phyloP scores from a whole-genome alignment of 2,797 vertebrate genomes.

The Tachyglossus aculeatus region DNA sequence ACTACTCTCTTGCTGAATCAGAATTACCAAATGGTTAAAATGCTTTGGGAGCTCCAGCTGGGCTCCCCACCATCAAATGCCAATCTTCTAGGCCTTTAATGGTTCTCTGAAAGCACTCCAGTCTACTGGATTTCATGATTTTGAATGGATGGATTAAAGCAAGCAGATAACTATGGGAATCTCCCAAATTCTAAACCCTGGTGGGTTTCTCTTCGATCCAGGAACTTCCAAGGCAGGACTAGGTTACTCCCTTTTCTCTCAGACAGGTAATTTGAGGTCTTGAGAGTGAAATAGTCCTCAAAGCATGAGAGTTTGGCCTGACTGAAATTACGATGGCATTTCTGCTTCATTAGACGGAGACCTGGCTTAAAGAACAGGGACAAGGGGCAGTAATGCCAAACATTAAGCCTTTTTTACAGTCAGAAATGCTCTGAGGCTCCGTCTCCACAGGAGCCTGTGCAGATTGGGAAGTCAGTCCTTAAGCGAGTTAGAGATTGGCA shows the following conservation, averaged over 20 bases:
- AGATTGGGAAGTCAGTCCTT: too few relatives aligned
- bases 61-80: too few relatives aligned
- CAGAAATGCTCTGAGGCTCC: too few relatives aligned
- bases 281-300: background rate
- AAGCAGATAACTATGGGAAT: constrained; percentile 4
- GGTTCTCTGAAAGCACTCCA: background rate
- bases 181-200: too few relatives aligned
- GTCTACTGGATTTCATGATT: background rate
- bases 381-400: background rate
- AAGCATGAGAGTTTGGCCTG: background rate
- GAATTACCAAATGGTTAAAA: too few relatives aligned
- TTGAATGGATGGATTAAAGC: constrained; percentile 2
- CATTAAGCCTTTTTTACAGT: background rate
- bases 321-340: background rate
- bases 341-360: background rate
- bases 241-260: constrained; percentile 29
- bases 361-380: background rate
- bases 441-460: too few relatives aligned
- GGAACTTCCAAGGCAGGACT: background rate
- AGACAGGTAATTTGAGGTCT: constrained; percentile 25
- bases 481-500: too few relatives aligned
- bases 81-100: background rate
- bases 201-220: background rate
- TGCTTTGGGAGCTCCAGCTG: too few relatives aligned
- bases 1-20: too few relatives aligned